phyloP scores from a whole-genome alignment of 2,797 vertebrate species.

The Lepilemur ruficaudatus region DNA sequence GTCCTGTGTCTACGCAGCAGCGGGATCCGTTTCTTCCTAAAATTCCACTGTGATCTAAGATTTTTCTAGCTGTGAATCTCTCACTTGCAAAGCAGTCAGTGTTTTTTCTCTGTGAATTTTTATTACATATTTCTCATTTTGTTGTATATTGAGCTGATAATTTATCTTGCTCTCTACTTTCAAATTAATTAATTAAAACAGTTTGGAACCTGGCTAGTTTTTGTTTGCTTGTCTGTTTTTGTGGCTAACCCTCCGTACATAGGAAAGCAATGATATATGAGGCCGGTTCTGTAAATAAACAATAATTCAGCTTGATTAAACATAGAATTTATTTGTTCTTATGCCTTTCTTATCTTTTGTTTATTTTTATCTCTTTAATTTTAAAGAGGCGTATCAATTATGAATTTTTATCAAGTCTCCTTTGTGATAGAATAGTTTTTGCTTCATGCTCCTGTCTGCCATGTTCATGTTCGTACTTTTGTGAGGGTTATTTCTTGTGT shows the following conservation, averaged over 20 bases:
- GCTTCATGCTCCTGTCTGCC: not conserved
- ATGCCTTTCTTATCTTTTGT: not conserved
- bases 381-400: not conserved
- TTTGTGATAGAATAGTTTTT: not conserved
- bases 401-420: not conserved
- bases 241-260: too few species aligned
- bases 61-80: not conserved
- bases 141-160: not conserved
- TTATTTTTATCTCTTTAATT: not conserved
- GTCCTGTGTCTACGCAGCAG: too few species aligned
- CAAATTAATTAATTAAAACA: not conserved
- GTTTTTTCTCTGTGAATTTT: not conserved
- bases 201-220: not conserved
- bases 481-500: not conserved
- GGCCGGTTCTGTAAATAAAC: not conserved
- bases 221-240: not conserved
- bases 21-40: too few species aligned
- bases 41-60: not conserved
- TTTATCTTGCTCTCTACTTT: not conserved
- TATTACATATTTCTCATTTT: not conserved
- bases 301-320: not conserved
- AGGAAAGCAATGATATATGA: not conserved
- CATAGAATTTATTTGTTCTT: not conserved
- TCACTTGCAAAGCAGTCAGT: not conserved
- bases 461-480: not conserved